phyloP scores from a whole-genome alignment of 2,797 vertebrate species.

The Ctenopoma multispine region DNA sequence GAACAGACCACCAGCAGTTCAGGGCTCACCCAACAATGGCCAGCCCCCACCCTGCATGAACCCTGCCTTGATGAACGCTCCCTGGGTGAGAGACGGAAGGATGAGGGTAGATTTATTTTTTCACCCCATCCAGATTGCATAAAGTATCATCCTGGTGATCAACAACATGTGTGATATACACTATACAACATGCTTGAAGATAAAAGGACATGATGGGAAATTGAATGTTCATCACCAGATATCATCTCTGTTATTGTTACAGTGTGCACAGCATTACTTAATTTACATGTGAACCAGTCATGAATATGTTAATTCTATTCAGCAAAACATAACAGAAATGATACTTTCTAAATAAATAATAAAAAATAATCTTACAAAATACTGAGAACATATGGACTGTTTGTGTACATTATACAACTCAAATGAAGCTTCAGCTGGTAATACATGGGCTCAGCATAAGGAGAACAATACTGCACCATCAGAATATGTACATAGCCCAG shows the following conservation, averaged over 20 bases:
- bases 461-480: too few species aligned
- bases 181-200: neutral
- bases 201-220: neutral
- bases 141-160: neutral
- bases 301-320: neutral
- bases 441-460: too few species aligned
- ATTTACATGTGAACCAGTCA: neutral
- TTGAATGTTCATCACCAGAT: neutral
- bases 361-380: too few species aligned
- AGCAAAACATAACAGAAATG: too few species aligned
- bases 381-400: too few species aligned
- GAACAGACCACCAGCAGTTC: conserved; percentile 85
- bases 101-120: neutral
- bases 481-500: too few species aligned
- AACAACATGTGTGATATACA: neutral
- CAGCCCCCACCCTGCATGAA: conserved; percentile 81
- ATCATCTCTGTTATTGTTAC: neutral
- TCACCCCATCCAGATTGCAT: conserved; percentile 16
- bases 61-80: conserved; percentile 84
- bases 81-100: conserved; percentile 83
- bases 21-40: conserved; percentile 78
- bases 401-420: too few species aligned
- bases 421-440: too few species aligned
- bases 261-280: neutral
- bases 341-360: too few species aligned